Evolutionary conservation across 2,797 vertebrate species (phyloP).

Genomic region (Pelobates cultripes): DNA sequence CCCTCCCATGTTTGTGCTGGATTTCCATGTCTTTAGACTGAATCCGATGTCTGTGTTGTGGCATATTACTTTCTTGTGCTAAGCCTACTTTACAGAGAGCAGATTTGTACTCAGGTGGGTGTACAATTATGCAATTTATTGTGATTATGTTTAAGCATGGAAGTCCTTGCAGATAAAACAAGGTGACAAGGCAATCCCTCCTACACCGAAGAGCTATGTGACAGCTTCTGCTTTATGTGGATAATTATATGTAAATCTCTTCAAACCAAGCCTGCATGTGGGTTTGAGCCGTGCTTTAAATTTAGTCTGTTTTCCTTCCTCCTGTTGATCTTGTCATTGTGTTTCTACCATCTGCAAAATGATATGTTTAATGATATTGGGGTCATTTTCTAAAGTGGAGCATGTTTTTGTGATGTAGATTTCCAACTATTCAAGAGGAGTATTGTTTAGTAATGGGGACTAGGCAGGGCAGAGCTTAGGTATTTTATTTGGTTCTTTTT

Average conservation of each 20-base stretch:
- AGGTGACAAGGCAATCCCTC: neutral
- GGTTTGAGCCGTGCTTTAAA: neutral
- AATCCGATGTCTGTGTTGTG: neutral
- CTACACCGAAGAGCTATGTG: neutral
- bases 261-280: neutral
- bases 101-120: neutral
- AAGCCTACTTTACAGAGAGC: neutral
- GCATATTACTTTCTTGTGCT: neutral
- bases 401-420: no score
- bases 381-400: no score
- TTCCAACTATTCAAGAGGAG: no score
- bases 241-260: constrained; percentile 8
- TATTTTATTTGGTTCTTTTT: no score
- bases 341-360: neutral
- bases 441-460: no score
- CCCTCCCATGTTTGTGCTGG: no score
- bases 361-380: neutral
- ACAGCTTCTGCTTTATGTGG: neutral
- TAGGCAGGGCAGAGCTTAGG: no score
- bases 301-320: neutral
- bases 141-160: neutral
- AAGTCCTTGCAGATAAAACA: neutral
- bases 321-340: neutral
- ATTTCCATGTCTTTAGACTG: neutral
- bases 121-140: neutral